A percentile compares a stretch with the other conserved stretches of the same genome.
These are phyloP conservation scores for Aleiodes testaceus DNA, from an alignment of 2,888 invertebrate genomes.

Conservation along the genomic window DNA sequence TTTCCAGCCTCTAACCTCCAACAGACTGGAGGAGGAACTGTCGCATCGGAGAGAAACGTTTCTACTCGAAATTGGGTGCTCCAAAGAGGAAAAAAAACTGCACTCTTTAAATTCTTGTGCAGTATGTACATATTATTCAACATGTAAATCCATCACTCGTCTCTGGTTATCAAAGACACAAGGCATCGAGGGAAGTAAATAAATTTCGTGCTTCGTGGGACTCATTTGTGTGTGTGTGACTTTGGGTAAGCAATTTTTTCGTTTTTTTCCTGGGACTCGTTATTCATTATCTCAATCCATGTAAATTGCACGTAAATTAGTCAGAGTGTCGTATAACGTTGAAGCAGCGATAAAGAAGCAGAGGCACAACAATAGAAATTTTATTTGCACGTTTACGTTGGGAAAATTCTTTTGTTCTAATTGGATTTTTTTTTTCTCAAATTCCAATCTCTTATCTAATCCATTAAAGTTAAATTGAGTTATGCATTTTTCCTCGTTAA, in stretches of 20 bases:
- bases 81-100: background rate
- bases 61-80: background rate
- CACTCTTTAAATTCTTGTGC: conserved; percentile 19
- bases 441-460: background rate
- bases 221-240: background rate
- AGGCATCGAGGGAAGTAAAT: conserved; percentile 13
- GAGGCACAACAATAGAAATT: too few relatives aligned
- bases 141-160: conserved; percentile 20
- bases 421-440: too few relatives aligned
- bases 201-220: conserved; percentile 10
- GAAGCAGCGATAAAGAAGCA: too few relatives aligned
- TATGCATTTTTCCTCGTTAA: background rate
- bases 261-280: background rate
- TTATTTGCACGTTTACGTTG: too few relatives aligned
- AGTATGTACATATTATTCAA: background rate
- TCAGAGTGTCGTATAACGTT: conserved; percentile 3
- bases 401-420: too few relatives aligned
- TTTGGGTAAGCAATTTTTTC: conserved; percentile 15
- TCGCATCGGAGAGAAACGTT: conserved; percentile 11
- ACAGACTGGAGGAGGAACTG: conserved; percentile 17
- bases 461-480: background rate
- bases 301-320: conserved; percentile 21
- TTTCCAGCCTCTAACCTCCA: conserved; percentile 28
- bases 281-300: conserved; percentile 2
- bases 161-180: background rate